These are phyloP conservation scores for Heptranchias perlo DNA, from an alignment of 2,113 vertebrate genomes.

Conservation along the genomic window DNA sequence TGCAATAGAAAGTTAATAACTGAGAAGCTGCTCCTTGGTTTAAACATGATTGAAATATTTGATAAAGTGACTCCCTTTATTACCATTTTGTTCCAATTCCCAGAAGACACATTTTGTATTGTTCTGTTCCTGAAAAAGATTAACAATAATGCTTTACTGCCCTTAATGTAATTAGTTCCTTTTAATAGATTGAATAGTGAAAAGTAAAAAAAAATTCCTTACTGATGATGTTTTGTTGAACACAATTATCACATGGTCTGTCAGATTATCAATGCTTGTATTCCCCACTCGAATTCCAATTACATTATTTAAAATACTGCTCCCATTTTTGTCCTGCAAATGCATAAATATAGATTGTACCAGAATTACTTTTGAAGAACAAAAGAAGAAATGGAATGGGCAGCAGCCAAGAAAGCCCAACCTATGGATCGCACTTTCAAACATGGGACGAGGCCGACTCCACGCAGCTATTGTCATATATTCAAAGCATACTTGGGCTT, in stretches of 20 bases:
- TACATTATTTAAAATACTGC: neutral
- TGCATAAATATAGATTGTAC: neutral
- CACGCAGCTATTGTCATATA: neutral
- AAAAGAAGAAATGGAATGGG: neutral
- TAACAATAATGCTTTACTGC: neutral
- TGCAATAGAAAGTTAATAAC: neutral
- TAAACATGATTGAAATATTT: neutral
- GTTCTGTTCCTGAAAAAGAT: neutral
- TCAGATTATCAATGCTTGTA: neutral
- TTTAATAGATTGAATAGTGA: neutral
- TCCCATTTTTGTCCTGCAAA: neutral
- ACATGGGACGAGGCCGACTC: neutral
- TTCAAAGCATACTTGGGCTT: neutral
- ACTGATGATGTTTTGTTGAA: neutral
- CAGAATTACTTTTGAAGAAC: neutral
- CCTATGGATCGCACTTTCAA: too few relatives aligned
- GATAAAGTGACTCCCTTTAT: neutral
- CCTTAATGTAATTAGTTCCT: neutral
- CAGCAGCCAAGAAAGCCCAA: neutral
- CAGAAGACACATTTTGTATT: conserved; percentile 1
- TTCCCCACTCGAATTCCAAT: neutral
- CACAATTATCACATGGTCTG: neutral
- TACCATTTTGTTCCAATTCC: neutral
- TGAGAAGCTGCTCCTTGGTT: neutral
- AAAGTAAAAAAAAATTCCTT: neutral